Base-by-base conservation (phyloP, 2,797 vertebrate species). In the Sandelia bainsii region DNA sequence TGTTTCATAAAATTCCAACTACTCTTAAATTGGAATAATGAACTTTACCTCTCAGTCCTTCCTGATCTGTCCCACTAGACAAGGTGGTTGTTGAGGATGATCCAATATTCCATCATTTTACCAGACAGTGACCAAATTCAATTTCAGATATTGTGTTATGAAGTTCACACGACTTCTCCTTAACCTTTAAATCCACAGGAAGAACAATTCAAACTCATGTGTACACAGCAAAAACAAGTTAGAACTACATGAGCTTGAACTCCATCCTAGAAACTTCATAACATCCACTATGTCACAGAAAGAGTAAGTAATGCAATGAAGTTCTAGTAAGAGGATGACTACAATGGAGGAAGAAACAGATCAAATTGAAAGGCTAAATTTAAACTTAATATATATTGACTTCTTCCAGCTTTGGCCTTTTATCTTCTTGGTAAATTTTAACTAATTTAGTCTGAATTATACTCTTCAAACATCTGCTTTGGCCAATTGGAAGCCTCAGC, bases 61-160 rank as follows among this genome's bases (percentile, higher is more conserved):
- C 9, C n/a, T 25, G 29, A 50, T 77, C 40, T 16, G 6, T 51
- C 34, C 50, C n/a, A 40, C 17, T 23, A 37, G 45, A 50, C 25
- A 27, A 29, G 10, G 14, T 52, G 22, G 57, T 51, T 58, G 32
- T 46, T 76, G 60, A 65, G 61, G 11, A 7, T 16, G 53, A 59
- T 57, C 58, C 32, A 75, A 32, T 52, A 29, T 62, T 42, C 51
- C 61, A 51, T 72, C 42, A 70, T 34, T 62, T 59, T 37, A 37
- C 8, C 6, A 7, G 17, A 58, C 10, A 34, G 52, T 48, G 46
- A 50, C 51, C 49, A 37, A 53, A 60, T 17, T 58, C 10, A 50
- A 3, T 50, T 69, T 69, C 13, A 66, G 20, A 79, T n/a, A 53
- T 52, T 74, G 66, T 52, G 45, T 22, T 59, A 32, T 23, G 8